Percentiles rank a stretch among this genome's conserved stretches.
phyloP scores from a whole-genome alignment of 1,140 invertebrate genomes.

The Elysia chlorotica region DNA sequence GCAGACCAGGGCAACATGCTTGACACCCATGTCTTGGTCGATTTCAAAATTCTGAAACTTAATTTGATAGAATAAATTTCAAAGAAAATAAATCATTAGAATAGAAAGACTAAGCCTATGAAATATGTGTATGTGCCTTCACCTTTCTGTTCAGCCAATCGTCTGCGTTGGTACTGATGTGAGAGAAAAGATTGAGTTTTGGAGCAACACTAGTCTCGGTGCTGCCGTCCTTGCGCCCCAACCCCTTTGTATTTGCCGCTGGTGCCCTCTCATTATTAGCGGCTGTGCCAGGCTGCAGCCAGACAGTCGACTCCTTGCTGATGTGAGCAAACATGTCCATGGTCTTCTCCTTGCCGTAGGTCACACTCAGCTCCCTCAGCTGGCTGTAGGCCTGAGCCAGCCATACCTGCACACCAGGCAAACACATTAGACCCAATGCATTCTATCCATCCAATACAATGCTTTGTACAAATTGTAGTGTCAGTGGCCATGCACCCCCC shows the following conservation, averaged over 20 bases:
- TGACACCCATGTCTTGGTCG: too few species aligned
- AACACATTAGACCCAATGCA: not conserved
- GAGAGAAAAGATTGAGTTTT: not conserved
- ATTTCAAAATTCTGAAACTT: too few species aligned
- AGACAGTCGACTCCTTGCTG: constrained; percentile 12
- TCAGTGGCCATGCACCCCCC: too few species aligned
- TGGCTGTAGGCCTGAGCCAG: not conserved
- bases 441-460: not conserved
- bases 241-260: not conserved
- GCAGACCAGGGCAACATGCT: too few species aligned
- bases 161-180: not conserved
- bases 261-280: not conserved
- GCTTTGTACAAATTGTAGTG: not conserved
- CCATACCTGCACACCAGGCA: constrained; percentile 11
- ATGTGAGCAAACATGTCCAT: constrained; percentile 14
- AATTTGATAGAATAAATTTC: too few species aligned
- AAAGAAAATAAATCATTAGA: too few species aligned
- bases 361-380: not conserved
- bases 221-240: too few species aligned
- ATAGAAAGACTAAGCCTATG: too few species aligned
- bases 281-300: constrained; percentile 2
- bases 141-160: constrained; percentile 7
- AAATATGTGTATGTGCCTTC: too few species aligned
- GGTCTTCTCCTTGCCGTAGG: constrained; percentile 5
- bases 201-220: too few species aligned